A percentile compares a stretch with the other conserved stretches of the same genome.
phyloP scores from a whole-genome alignment of 2,888 invertebrate genomes.

The Galerucella calmariensis region DNA sequence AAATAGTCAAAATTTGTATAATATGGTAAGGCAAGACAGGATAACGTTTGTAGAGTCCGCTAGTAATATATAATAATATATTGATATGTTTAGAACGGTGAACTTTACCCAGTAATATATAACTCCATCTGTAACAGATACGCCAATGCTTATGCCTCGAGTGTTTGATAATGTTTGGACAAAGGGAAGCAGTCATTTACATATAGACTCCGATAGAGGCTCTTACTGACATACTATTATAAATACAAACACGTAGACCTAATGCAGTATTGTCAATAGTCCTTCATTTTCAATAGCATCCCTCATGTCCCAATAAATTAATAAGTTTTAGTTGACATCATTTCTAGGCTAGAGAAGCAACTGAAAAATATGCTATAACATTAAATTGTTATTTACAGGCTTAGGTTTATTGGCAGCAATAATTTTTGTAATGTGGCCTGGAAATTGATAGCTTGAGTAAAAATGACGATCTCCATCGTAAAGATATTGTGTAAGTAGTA shows the following conservation, averaged over 20 bases:
- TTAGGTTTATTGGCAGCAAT: no score
- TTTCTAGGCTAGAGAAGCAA: neutral
- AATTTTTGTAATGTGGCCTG: no score
- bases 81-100: no score
- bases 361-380: neutral
- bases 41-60: no score
- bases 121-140: constrained; percentile 9
- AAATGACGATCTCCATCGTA: no score
- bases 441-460: no score
- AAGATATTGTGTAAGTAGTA: no score
- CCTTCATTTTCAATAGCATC: constrained; percentile 11
- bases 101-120: neutral
- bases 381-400: neutral
- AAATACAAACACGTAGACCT: constrained; percentile 57
- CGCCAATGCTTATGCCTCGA: constrained; percentile 47
- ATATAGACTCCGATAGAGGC: constrained; percentile 60
- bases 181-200: constrained; percentile 62
- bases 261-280: constrained; percentile 50
- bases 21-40: no score
- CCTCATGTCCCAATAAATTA: constrained; percentile 3
- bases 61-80: no score
- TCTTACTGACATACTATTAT: constrained; percentile 59
- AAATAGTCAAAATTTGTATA: no score
- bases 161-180: constrained; percentile 63
- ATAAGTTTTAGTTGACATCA: neutral